Conservation (phyloP, 2,113 vertebrate genomes). For the Acanthisitta chloris region DNA sequence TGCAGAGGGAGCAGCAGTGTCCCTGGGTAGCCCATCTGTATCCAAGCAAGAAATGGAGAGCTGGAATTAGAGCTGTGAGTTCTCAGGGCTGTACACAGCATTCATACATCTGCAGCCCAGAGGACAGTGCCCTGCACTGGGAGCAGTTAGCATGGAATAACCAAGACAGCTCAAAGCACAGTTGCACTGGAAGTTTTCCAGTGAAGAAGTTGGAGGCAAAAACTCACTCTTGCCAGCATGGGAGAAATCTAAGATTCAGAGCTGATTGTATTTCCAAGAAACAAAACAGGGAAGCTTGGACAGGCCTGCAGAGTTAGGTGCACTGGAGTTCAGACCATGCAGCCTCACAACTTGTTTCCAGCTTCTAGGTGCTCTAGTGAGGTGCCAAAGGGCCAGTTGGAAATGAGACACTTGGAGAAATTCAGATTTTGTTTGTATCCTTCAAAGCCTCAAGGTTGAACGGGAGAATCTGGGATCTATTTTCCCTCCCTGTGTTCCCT, state of each 20-base stretch:
- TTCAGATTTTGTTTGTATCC: not conserved
- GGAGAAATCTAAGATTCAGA: slow-evolving; percentile 13
- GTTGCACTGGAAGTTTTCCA: not conserved
- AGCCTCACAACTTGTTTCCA: not conserved
- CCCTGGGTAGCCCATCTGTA: not conserved
- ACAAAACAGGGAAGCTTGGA: not conserved
- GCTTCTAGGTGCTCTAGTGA: not conserved
- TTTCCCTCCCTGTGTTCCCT: not conserved
- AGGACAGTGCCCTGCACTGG: not conserved
- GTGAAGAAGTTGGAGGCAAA: not conserved
- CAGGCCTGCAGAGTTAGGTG: not conserved
- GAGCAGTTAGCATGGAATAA: not conserved
- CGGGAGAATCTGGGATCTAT: not conserved
- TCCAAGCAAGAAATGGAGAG: not conserved
- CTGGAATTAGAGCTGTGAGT: not conserved
- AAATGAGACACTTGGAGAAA: not conserved
- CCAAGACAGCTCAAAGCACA: not conserved
- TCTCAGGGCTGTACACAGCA: not conserved
- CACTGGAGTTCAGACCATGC: not conserved
- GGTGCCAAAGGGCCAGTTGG: not conserved
- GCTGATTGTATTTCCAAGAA: slow-evolving; percentile 31
- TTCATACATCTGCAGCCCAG: not conserved
- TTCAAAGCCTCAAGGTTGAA: not conserved
- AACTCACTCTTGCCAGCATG: not conserved
- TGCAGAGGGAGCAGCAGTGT: not conserved